A percentile compares a stretch with the other conserved stretches of the same genome.
These are phyloP conservation scores for Plutomurus gul DNA, from an alignment of 1,140 invertebrate genomes.

Conservation along the genomic window DNA sequence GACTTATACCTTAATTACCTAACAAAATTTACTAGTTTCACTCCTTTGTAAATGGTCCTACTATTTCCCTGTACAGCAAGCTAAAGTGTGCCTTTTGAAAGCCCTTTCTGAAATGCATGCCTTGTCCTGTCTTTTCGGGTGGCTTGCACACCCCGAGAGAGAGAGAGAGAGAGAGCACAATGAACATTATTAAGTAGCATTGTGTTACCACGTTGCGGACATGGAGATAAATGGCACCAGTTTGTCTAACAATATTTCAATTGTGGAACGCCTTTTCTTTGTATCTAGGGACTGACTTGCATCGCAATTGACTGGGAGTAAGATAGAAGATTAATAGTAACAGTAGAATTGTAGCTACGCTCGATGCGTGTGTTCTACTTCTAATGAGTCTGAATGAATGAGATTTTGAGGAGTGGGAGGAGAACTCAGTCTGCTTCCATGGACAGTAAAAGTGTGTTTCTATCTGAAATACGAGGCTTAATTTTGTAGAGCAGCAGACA, in stretches of 20 bases:
- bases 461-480: background rate
- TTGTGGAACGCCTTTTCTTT: background rate
- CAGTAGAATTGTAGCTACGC: background rate
- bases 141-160: too few relatives aligned
- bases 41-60: too few relatives aligned
- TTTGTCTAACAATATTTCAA: constrained; percentile 11
- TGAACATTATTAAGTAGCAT: too few relatives aligned
- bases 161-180: too few relatives aligned
- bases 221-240: background rate
- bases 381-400: constrained; percentile 14
- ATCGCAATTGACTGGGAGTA: background rate
- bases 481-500: background rate
- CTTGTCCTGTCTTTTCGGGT: too few relatives aligned
- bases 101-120: too few relatives aligned
- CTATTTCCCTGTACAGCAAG: background rate
- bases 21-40: too few relatives aligned
- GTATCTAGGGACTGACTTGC: background rate
- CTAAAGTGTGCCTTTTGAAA: too few relatives aligned
- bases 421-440: background rate
- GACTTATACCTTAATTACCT: too few relatives aligned
- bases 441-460: background rate
- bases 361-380: constrained; percentile 8
- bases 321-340: constrained; percentile 20
- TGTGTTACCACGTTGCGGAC: background rate
- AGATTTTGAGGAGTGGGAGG: constrained; percentile 1